Conservation (phyloP, 2,888 invertebrate species). For the Noctua comes region DNA sequence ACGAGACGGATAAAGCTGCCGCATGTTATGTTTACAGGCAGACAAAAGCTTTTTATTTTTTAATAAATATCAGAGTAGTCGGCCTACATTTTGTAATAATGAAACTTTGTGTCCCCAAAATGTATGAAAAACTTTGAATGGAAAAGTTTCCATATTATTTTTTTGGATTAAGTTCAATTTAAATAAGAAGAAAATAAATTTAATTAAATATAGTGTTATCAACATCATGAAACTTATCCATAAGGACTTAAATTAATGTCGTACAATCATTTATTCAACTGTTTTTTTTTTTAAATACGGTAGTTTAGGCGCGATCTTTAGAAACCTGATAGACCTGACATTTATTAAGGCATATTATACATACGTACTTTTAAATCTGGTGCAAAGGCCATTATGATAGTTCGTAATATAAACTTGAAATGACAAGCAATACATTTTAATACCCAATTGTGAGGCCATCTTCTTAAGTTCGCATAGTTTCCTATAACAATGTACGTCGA, state of each 20-base stretch:
- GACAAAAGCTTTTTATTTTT: background rate
- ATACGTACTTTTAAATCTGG: background rate
- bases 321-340: too few relatives aligned
- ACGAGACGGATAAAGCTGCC: constrained; percentile 5
- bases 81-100: background rate
- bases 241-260: too few relatives aligned
- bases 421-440: constrained; percentile 6
- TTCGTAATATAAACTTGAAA: background rate
- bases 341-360: too few relatives aligned
- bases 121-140: background rate
- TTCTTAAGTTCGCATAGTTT: constrained; percentile 8
- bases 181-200: too few relatives aligned
- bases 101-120: background rate
- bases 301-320: too few relatives aligned
- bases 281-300: background rate
- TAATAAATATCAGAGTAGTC: constrained; percentile 27
- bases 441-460: constrained; percentile 1
- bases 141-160: too few relatives aligned
- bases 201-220: too few relatives aligned
- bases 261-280: background rate
- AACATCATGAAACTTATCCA: too few relatives aligned
- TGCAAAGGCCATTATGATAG: background rate
- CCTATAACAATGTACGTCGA: constrained; percentile 22
- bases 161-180: too few relatives aligned
- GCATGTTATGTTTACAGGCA: constrained; percentile 4